Base-by-base conservation (phyloP, 2,113 vertebrate genomes). In the Epinephelus cyanopodus region DNA sequence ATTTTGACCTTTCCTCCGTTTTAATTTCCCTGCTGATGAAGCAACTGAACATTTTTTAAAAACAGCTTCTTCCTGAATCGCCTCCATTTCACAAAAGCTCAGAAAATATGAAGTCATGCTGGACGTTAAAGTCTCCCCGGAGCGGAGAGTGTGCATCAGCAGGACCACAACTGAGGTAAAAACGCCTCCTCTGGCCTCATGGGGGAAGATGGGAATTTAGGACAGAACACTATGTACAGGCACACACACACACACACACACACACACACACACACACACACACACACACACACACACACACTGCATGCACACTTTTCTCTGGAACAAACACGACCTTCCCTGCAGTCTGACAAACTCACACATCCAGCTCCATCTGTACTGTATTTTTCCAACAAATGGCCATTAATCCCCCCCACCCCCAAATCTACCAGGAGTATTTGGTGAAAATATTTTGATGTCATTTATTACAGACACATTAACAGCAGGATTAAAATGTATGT, bases 191-290 rank as follows among this genome's bases (percentile, higher is more conserved):
- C 56, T 79, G 77, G 79, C 74, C 85, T 88, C 68, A 65, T 47
- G 79, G 83, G 86, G 76, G 27, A 83, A 37, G 52, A 10, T 66
- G 60, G 52, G 48, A 73, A 88, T 87, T 77, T 60, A 83, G 87
- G 85, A 80, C 71, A 82, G 67, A 79, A 87, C 72, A 81, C 14
- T 48, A 63, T 27, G 63, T 78, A 53, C 81, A 25, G 4, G 11
- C 29, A 33, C 5, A 48, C 60, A 45, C 33, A n/a, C 50, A 39
- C 39, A n/a, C 29, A 56, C 61, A 48, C 47, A n/a, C 48, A 45
- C 69, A 45, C 57, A 9, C 23, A 77, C 25, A 12, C 19, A 45
- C 12, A 57, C 62, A 37, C n/a, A 39, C 39, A n/a, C 29, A 56
- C 61, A 48, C 47, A n/a, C 48, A 45, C 69, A 45, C 57, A 9